Conservation (phyloP, 2,113 vertebrate species). For the Petrocephalus zakoni region DNA sequence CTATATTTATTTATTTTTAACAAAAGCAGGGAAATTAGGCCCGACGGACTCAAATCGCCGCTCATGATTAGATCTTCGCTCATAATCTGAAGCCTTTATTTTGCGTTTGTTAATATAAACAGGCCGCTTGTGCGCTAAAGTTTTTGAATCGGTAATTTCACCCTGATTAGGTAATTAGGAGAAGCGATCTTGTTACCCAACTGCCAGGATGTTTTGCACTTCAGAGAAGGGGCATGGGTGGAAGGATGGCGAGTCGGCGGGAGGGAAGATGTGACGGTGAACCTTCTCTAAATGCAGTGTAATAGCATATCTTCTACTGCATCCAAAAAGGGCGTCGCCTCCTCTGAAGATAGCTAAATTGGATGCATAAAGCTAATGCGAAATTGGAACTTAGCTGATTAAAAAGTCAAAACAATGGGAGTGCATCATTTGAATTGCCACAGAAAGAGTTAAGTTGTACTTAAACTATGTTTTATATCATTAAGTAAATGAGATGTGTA, state of each 20-base stretch:
- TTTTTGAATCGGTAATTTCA: slow-evolving; percentile 34
- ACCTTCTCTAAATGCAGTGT: slow-evolving; percentile 25
- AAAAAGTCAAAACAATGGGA: not conserved
- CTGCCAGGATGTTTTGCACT: slow-evolving; percentile 34
- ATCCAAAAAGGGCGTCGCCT: not conserved
- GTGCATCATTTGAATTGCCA: not conserved
- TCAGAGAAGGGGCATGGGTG: slow-evolving; percentile 14
- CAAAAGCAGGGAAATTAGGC: slow-evolving; percentile 43
- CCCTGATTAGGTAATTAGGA: slow-evolving; percentile 55
- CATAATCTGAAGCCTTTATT: slow-evolving; percentile 60
- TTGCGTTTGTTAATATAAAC: slow-evolving; percentile 46
- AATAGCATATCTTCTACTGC: not conserved
- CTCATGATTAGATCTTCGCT: slow-evolving; percentile 52
- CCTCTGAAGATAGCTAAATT: not conserved
- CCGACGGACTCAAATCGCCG: slow-evolving; percentile 48
- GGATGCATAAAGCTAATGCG: not conserved
- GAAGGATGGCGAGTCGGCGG: not conserved
- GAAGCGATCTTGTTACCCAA: slow-evolving; percentile 39
- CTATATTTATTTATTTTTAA: slow-evolving; percentile 48
- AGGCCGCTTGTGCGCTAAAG: slow-evolving; percentile 54
- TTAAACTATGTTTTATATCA: not conserved
- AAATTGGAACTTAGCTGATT: not conserved
- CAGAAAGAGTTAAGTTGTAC: not conserved
- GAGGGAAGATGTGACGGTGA: slow-evolving; percentile 32
- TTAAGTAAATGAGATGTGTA: not conserved